Conservation (phyloP, 2,888 invertebrate genomes). For the Drosophila mimica region DNA sequence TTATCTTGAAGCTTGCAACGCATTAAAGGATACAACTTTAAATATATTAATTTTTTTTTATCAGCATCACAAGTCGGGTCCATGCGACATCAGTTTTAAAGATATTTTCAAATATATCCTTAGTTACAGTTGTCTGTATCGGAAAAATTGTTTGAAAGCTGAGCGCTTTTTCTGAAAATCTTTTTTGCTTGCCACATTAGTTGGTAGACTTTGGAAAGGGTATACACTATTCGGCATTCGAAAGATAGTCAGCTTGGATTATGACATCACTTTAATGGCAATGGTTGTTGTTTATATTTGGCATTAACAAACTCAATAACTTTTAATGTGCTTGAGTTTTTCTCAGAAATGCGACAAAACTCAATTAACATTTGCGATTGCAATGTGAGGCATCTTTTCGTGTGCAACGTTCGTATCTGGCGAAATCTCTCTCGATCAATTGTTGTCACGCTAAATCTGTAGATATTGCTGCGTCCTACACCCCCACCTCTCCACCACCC, state of each 20-base stretch:
- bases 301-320: conserved; percentile 51
- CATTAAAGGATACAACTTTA: background rate
- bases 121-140: no score
- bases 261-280: conserved; percentile 71
- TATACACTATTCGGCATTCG: background rate
- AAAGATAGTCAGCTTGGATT: conserved; percentile 14
- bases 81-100: background rate
- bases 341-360: conserved; percentile 28
- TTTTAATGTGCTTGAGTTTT: conserved; percentile 30
- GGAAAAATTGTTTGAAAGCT: background rate
- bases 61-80: background rate
- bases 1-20: background rate
- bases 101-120: background rate
- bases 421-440: conserved; percentile 34
- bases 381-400: conserved; percentile 21
- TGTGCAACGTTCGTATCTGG: conserved; percentile 13
- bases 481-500: background rate
- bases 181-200: background rate
- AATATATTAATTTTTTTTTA: background rate
- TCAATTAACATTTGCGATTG: conserved; percentile 53
- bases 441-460: conserved; percentile 45
- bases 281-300: conserved; percentile 42
- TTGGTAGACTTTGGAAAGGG: background rate
- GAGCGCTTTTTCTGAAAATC: background rate
- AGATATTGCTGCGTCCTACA: background rate